Percentiles rank a stretch among this genome's conserved stretches.
Evolutionary conservation across 2,113 vertebrate genomes (phyloP).

Genomic region (Uria lomvia): DNA sequence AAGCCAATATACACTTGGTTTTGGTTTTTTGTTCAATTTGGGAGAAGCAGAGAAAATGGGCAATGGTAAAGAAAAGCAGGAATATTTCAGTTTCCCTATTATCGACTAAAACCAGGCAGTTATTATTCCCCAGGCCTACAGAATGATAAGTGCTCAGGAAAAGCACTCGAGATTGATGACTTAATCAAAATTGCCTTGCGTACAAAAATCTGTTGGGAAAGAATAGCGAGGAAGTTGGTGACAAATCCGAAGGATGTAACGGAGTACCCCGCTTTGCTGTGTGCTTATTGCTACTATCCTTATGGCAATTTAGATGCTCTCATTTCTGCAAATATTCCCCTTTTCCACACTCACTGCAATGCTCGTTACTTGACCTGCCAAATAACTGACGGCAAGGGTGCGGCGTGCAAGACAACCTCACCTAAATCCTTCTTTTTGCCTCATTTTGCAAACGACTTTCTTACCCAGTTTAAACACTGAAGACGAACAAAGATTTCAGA

Average conservation of each 20-base stretch:
- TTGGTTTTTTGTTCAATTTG: not conserved
- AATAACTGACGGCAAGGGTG: not conserved
- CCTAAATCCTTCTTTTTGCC: not conserved
- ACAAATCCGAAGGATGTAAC: not conserved
- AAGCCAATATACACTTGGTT: not conserved
- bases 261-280: not conserved
- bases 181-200: not conserved
- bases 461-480: not conserved
- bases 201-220: not conserved
- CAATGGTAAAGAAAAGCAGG: not conserved
- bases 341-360: not conserved
- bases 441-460: not conserved
- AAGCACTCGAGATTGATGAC: not conserved
- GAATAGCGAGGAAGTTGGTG: not conserved
- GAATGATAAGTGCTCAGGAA: slow-evolving; percentile 24
- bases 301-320: not conserved
- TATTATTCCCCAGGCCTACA: not conserved
- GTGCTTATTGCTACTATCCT: not conserved
- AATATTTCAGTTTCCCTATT: not conserved
- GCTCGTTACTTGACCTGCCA: not conserved
- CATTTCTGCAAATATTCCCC: not conserved
- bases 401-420: not conserved
- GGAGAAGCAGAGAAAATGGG: not conserved
- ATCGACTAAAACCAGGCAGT: not conserved
- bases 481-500: not conserved